Base-by-base conservation (phyloP, 1,140 invertebrate genomes). In the Heliconius eleuchia region DNA sequence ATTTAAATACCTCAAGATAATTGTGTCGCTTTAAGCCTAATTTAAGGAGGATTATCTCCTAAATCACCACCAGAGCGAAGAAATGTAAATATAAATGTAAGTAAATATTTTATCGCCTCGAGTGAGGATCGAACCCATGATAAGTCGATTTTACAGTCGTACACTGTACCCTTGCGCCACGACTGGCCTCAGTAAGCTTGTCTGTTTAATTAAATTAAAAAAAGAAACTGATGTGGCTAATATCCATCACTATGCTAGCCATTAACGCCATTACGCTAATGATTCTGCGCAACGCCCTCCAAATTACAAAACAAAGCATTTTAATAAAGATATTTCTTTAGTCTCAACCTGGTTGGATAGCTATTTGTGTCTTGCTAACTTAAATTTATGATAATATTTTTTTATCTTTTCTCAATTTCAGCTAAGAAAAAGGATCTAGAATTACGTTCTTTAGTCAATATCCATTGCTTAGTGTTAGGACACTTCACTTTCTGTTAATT, bases 241-340 rank as follows among this genome's bases (percentile, higher is more conserved):
- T 52, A 42, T 71, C 39, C 42, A 78, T 81, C 77, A 71, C 77
- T 79, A 83, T 73, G 77, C 34, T 80, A 7, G 66, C 87, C 84
- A 90, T 91, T 92, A 89, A 87, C 85, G 87, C 84, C 88, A 88
- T 90, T 89, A 90, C 82, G 80, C 84, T 89, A 92, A 91, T 90
- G 88, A 89, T 91, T 88, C 84, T 34, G 66, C 76, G 77, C 80
- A 85, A 85, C 85, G 84, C 88, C 85, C 79, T 84, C 86, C 84
- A 91, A 89, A 92, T 90, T 87, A 88, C 85, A 85, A 89, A 92
- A 91, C 89, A 92, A 90, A 91, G 86, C 85, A 87, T 90, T 88
- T 90, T 89, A 89, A 87, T 90, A 87, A 81, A 81, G 77, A 83
- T 84, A 76, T 80, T 80, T 77, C 77, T 55, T 72, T 80, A 66